Conservation (phyloP, 2,888 invertebrate genomes). For the Lepetodrilus schrolli region DNA sequence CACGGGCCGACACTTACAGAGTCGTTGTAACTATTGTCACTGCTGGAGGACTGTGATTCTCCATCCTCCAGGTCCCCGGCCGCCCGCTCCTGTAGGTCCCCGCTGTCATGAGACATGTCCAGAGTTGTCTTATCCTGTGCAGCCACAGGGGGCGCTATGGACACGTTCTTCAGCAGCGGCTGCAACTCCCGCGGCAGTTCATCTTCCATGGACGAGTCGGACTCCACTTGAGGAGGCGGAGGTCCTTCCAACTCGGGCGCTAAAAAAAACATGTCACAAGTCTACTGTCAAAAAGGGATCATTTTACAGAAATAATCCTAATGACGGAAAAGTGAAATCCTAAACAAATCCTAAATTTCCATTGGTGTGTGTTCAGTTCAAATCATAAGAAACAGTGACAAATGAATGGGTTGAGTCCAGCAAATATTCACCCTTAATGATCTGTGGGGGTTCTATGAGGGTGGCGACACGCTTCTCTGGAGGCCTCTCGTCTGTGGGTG, state of each 20-base stretch:
- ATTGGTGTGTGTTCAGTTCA: no score
- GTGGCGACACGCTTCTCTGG: conserved; percentile 40
- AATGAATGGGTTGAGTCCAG: no score
- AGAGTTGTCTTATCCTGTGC: conserved; percentile 35
- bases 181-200: conserved; percentile 61
- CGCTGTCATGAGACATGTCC: conserved; percentile 35
- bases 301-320: no score
- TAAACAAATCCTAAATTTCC: no score
- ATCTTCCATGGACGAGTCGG: conserved; percentile 53
- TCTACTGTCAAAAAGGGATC: no score
- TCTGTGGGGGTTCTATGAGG: conserved; percentile 38
- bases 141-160: conserved; percentile 43
- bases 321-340: no score
- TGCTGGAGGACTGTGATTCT: no score
- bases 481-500: conserved; percentile 46
- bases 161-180: conserved; percentile 59
- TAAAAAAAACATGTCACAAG: conserved; percentile 40
- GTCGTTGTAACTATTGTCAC: no score
- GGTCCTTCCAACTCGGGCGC: conserved; percentile 61
- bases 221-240: conserved; percentile 42
- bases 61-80: conserved; percentile 34
- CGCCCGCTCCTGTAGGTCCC: conserved; percentile 37
- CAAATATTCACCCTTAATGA: conserved; percentile 48
- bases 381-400: no score
- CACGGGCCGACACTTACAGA: no score